Evolutionary conservation across 1,140 invertebrate genomes (phyloP), one percentile per base, ranked within the genome.

Genomic region (Mesaphorura yosii): DNA sequence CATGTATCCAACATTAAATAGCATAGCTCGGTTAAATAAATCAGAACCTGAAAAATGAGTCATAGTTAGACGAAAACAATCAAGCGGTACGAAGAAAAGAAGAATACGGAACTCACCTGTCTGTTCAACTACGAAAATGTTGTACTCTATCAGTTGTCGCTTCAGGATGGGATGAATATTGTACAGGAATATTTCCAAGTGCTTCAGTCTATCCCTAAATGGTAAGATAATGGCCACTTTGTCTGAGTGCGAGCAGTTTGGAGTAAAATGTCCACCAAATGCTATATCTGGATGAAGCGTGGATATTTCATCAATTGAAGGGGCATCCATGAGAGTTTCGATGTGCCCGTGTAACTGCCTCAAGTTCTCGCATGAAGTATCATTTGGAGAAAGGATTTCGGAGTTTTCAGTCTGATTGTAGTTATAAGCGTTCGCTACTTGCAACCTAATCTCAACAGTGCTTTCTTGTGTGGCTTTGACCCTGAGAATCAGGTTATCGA

Each of bases 1-100:
- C 34, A 79, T 75, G 69, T 83, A 95, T 6, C 91, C 93, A n/a
- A 95, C 82, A 70, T 97, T 97, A 81, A 96, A 87, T 41, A 96
- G 73, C 74, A 86, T 84, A 1, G 88, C 93, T 49, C 90, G 77
- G 69, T 96, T 96, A 68, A 96, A 97, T 15, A 76, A 75, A 7
- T 75, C 76, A 23, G 73, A 72, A 47, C 80, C 83, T 71, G 71
- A 27, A 68, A 64, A 52, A 57, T 56, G 60, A 59, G 40, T 47
- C 48, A 59, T 34, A 34, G 10, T 10, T 34, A 34, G n/a, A 34
- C n/a, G 10, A 34, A n/a, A n/a, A n/a, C n/a, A n/a, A n/a, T n/a
- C n/a, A n/a, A n/a, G n/a, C n/a, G n/a, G n/a, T n/a, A n/a, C n/a
- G n/a, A n/a, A n/a, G n/a, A n/a, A n/a, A n/a, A n/a, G n/a, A n/a